Percentiles rank a stretch among this genome's conserved stretches.
Evolutionary conservation across 2,113 vertebrate species (phyloP).

Genomic region (Lichenostomus cassidix): DNA sequence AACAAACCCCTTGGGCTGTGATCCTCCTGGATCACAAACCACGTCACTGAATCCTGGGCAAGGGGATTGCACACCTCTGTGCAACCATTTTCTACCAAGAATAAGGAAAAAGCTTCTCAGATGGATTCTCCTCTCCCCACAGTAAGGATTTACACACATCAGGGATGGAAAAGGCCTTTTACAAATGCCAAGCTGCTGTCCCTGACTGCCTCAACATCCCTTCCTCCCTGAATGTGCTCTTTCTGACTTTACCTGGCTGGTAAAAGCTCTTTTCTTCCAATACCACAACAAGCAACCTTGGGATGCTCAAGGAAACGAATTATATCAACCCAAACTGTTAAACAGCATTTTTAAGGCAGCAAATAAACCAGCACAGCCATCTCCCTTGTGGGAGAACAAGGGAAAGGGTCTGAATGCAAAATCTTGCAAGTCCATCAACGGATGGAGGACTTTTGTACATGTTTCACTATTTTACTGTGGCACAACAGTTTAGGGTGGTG

Average conservation of each 20-base stretch:
- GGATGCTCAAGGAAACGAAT: not conserved
- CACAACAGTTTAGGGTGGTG: not conserved
- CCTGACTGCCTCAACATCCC: not conserved
- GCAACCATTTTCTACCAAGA: not conserved
- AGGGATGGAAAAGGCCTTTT: not conserved
- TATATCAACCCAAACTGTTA: not conserved
- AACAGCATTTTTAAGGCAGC: not conserved
- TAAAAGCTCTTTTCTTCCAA: not conserved
- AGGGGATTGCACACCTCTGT: not conserved
- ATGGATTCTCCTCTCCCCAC: not conserved
- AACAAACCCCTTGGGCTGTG: not conserved
- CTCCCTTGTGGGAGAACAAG: rapidly evolving
- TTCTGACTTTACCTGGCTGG: not conserved
- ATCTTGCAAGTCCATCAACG: not conserved
- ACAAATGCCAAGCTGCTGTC: not conserved
- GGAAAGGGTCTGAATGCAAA: not conserved
- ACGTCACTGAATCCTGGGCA: not conserved
- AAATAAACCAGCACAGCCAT: not conserved
- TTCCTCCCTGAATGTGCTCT: not conserved
- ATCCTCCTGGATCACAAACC: not conserved
- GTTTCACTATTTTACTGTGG: not conserved
- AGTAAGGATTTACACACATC: not conserved
- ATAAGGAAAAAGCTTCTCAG: not conserved
- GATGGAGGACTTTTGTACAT: not conserved
- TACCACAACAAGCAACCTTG: not conserved